Percentiles rank a stretch among this genome's conserved stretches.
phyloP scores from a whole-genome alignment of 2,113 vertebrate species.

The Cisticola juncidis region DNA sequence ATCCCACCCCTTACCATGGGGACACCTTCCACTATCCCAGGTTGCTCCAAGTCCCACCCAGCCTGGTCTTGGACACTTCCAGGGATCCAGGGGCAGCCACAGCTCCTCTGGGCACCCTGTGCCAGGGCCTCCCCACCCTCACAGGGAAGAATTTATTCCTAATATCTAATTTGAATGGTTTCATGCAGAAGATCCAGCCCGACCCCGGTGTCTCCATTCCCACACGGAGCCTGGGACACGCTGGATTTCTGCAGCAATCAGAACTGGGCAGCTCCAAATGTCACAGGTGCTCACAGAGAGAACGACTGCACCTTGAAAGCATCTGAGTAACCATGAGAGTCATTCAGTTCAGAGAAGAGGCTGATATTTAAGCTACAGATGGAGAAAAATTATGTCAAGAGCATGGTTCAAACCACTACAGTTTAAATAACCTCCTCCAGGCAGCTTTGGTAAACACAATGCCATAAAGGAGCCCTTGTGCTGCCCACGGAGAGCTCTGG shows the following conservation, averaged over 20 bases:
- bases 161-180: not conserved
- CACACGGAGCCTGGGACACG: fast-evolving
- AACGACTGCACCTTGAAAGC: not conserved
- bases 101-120: fast-evolving
- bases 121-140: fast-evolving
- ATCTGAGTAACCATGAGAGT: not conserved
- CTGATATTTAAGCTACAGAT: not conserved
- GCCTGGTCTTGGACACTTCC: not conserved
- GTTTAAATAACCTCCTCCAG: slow-evolving; percentile 14
- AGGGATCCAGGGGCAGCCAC: not conserved
- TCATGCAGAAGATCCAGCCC: not conserved
- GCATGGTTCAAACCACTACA: not conserved
- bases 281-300: not conserved
- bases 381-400: slow-evolving; percentile 35
- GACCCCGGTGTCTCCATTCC: not conserved
- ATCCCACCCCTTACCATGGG: not conserved
- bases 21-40: not conserved
- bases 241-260: not conserved
- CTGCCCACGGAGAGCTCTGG: not conserved
- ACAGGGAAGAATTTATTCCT: not conserved
- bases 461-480: not conserved
- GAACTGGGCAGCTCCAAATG: not conserved
- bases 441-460: not conserved
- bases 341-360: not conserved
- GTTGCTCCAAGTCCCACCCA: fast-evolving